phyloP scores from a whole-genome alignment of 2,888 invertebrate species.

The Cyclophora punctaria region DNA sequence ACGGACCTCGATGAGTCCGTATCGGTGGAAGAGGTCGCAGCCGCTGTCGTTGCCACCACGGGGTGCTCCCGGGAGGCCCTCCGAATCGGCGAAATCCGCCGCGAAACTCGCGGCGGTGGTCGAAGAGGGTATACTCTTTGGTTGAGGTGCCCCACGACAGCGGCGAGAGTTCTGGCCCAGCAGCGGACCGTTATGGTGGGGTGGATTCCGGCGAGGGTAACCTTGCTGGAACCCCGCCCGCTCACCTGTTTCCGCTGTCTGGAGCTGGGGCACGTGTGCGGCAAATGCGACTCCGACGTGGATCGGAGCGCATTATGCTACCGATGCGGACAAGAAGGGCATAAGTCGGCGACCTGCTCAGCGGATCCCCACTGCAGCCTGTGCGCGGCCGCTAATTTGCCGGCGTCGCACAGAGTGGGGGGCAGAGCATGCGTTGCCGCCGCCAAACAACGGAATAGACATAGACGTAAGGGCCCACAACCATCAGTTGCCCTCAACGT shows the following conservation, averaged over 20 bases:
- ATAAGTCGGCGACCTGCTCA: not conserved
- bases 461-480: no score
- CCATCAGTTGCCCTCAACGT: not conserved
- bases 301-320: not conserved
- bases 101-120: not conserved
- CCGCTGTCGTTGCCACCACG: slow-evolving; percentile 5
- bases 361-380: not conserved
- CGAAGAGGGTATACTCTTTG: not conserved
- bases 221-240: slow-evolving; percentile 5
- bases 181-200: slow-evolving; percentile 6
- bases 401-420: not conserved
- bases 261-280: slow-evolving; percentile 9
- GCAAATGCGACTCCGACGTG: slow-evolving; percentile 1
- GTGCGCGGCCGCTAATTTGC: not conserved
- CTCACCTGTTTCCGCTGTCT: slow-evolving; percentile 15
- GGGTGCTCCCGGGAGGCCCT: not conserved
- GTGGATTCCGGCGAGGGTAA: slow-evolving; percentile 11
- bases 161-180: not conserved
- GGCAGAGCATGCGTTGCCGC: not conserved
- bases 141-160: slow-evolving; percentile 3
- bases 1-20: slow-evolving; percentile 17
- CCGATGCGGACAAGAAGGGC: not conserved
- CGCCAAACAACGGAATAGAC: no score
- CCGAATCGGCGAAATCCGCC: slow-evolving; percentile 3
- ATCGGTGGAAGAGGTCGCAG: slow-evolving; percentile 1